Evolutionary conservation across 1,140 invertebrate genomes (phyloP), one percentile per base, ranked within the genome.

Genomic region (Drosophila leontia): DNA sequence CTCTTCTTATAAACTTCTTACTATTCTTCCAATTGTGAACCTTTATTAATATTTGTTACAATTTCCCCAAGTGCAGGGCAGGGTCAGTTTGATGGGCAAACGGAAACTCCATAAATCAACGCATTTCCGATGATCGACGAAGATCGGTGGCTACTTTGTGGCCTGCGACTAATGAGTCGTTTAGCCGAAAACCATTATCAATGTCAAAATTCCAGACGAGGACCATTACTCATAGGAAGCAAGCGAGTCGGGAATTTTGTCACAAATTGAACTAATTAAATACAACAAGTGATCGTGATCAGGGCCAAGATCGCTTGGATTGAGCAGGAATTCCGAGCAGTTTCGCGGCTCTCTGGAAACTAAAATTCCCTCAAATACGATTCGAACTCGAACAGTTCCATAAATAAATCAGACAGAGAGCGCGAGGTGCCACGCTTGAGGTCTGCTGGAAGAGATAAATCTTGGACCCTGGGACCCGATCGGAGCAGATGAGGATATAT

Each of bases 151-250:
- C 83, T 86, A 80, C 76, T 83, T 75, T 61, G 41, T 48, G 63
- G 60, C 50, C 58, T 17, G 42, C 34, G 74, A 72, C 77, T 81
- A 91, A 91, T 87, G 87, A 91, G 80, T 82, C 80, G 80, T 87
- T 88, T 90, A 88, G 65, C 65, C 74, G 53, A 88, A 80, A 77
- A 58, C 75, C 80, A 88, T 88, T 88, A 88, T 90, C 85, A 90
- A 59, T 79, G 85, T 90, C 85, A 88, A 72, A 85, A 82, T 72
- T 69, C 70, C 65, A 23, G 47, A 23, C 59, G 64, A 53, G 45
- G 70, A 79, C 69, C 85, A 88, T 88, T 72, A 76, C 44, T 88
- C 85, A 88, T 85, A 75, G 35, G 39, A 34, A 19, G 44, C 44
- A 48, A 44, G 35, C 47, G n/a, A 34, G 47, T 42, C 29, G 23